Percentiles rank a stretch among this genome's conserved stretches.
phyloP scores from a whole-genome alignment of 2,888 invertebrate species.

The Tenthredo livida region DNA sequence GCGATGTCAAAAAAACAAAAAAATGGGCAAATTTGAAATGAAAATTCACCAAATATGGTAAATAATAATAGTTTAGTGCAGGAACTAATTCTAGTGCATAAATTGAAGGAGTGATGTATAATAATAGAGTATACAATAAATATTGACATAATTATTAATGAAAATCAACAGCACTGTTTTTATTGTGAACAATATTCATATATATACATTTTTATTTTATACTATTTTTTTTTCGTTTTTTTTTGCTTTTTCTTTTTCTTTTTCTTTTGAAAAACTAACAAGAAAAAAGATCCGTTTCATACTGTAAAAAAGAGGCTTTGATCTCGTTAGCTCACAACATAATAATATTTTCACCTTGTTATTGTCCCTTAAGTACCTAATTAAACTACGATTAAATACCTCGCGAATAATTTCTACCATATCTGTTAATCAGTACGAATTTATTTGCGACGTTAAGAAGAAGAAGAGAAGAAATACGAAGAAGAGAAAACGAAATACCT shows the following conservation, averaged over 20 bases:
- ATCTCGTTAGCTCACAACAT: slow-evolving; percentile 33
- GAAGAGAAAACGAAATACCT: background rate
- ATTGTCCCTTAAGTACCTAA: slow-evolving; percentile 57
- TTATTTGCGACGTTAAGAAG: slow-evolving; percentile 9
- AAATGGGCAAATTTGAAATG: background rate
- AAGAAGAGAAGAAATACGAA: background rate
- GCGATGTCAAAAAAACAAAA: background rate
- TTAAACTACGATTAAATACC: slow-evolving; percentile 29
- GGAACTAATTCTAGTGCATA: background rate
- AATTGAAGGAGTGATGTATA: background rate
- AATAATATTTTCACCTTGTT: slow-evolving; percentile 55
- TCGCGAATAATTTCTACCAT: slow-evolving; percentile 53
- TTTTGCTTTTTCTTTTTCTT: background rate
- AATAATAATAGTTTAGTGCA: background rate
- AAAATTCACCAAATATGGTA: background rate
- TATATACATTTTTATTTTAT: slow-evolving; percentile 31
- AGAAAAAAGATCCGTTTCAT: slow-evolving; percentile 17
- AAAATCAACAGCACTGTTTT: slow-evolving; percentile 49
- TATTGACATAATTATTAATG: slow-evolving; percentile 16
- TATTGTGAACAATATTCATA: slow-evolving; percentile 46
- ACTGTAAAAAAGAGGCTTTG: slow-evolving; percentile 7
- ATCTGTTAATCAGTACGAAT: slow-evolving; percentile 41
- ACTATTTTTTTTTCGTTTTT: background rate
- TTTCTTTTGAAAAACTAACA: background rate
- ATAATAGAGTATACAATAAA: background rate